Evolutionary conservation across 2,113 vertebrate genomes (phyloP), one percentile per base, ranked within the genome.

Genomic region (Embiotoca jacksoni): DNA sequence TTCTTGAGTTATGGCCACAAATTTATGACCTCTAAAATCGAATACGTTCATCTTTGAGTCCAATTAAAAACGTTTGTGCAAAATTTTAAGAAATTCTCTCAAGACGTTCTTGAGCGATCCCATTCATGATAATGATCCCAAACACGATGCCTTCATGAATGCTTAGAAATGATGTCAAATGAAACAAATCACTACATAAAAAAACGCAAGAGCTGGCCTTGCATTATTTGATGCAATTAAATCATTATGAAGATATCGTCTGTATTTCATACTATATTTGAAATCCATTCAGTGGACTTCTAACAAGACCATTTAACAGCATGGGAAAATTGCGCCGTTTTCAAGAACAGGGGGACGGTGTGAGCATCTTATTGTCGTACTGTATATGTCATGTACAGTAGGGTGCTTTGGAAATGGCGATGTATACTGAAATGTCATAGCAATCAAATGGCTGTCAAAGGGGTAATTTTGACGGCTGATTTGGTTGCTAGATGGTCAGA

Each of bases 361-460:
- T 46, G 39, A 65, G 53, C 59, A 59, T 82, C 35, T 81, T 54
- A 82, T 77, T 78, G 61, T 72, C 72, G 56, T 41, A 57, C 37
- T 59, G 65, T 52, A 78, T 85, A 75, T 85, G 75, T 81, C 82
- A 61, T 16, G 30, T 76, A 72, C 63, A 63, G 69, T 36, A 41
- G 60, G 75, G 66, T 58, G 76, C 37, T 59, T 50, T 8, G 16
- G 16, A 46, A 69, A 78, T 47, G 75, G 75, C 5, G 3, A 66
- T 59, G 58, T 49, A 72, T 60, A 59, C 33, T 56, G 73, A 92
- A 93, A 92, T 91, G 88, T 87, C 90, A 88, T 2, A 62, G 82
- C 86, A 80, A 86, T 89, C 84, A 89, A 75, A 54, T 47, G 50
- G 47, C 65, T 49, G 15, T 70, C 65, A 73, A 47, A 78, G 74